Evolutionary conservation across 2,113 vertebrate genomes (phyloP).

Genomic region (Mastomys natalensis): DNA sequence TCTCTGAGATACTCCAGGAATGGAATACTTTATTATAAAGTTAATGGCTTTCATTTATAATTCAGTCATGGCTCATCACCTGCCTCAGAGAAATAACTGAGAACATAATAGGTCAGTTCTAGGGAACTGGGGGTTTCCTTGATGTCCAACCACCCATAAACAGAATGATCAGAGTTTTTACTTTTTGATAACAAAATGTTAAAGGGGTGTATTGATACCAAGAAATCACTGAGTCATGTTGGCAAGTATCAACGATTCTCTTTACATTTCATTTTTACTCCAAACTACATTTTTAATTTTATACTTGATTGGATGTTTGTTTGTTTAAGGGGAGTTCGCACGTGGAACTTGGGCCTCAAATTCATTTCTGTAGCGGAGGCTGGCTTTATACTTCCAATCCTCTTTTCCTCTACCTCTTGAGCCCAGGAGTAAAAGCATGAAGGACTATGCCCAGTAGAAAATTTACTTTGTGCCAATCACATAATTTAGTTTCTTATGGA

Average conservation of each 20-base stretch:
- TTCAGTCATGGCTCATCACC: conserved; percentile 64
- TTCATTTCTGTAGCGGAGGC: not conserved
- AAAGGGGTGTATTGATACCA: not conserved
- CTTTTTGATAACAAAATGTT: not conserved
- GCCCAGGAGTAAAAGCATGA: too few relatives aligned
- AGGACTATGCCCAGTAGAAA: not conserved
- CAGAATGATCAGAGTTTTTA: not conserved
- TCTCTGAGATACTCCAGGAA: conserved; percentile 1
- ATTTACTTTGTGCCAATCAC: not conserved
- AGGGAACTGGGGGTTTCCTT: not conserved
- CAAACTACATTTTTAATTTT: not conserved
- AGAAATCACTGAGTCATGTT: not conserved
- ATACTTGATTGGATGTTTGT: not conserved
- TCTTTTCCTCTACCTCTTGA: not conserved
- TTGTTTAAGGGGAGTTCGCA: not conserved
- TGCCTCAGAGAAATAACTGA: conserved; percentile 33
- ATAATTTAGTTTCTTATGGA: not conserved
- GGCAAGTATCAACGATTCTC: not conserved
- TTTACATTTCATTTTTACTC: not conserved
- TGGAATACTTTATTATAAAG: conserved; percentile 37
- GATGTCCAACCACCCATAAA: conserved; percentile 2
- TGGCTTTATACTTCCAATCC: too few relatives aligned
- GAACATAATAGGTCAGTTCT: conserved; percentile 25
- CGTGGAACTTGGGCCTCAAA: not conserved
- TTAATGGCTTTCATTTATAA: conserved; percentile 58